Percentiles rank a stretch among this genome's conserved stretches.
Evolutionary conservation across 1,140 invertebrate species (phyloP).

Genomic region (Pachyrhynchus sulphureomaculatus): DNA sequence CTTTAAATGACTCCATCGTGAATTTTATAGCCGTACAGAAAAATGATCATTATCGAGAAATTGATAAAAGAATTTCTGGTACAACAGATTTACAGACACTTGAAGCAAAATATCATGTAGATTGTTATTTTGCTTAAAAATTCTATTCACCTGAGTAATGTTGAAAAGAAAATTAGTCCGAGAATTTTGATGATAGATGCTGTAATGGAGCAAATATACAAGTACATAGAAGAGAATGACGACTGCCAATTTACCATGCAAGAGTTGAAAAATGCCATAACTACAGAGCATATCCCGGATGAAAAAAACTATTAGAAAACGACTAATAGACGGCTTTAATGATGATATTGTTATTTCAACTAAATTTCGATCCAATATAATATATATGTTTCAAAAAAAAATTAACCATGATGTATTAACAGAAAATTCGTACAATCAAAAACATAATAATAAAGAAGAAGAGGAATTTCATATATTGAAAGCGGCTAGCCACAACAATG

Average conservation of each 20-base stretch:
- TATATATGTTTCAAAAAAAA: too few relatives aligned
- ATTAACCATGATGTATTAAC: too few relatives aligned
- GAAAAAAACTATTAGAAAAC: too few relatives aligned
- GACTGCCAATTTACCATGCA: too few relatives aligned
- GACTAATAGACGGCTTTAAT: too few relatives aligned
- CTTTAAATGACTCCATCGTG: background rate
- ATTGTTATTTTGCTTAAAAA: conserved; percentile 1
- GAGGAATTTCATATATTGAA: too few relatives aligned
- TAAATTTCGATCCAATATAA: too few relatives aligned
- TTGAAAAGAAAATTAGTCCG: background rate
- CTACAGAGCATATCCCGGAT: too few relatives aligned
- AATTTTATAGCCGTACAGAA: conserved; percentile 16
- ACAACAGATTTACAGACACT: conserved; percentile 1
- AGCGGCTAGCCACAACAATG: conserved; percentile 17
- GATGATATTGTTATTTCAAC: too few relatives aligned
- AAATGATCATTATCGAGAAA: conserved; percentile 19
- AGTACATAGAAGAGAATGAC: too few relatives aligned
- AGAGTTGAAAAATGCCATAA: conserved; percentile 5
- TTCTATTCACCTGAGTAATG: background rate
- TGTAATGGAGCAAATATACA: conserved; percentile 1
- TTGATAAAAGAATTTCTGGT: conserved; percentile 9
- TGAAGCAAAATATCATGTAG: conserved; percentile 7
- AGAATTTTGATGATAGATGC: background rate
- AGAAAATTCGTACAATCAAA: too few relatives aligned
- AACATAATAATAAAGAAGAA: too few relatives aligned